Conservation (phyloP, 2,888 invertebrate species). For the Eristalis pertinax region DNA sequence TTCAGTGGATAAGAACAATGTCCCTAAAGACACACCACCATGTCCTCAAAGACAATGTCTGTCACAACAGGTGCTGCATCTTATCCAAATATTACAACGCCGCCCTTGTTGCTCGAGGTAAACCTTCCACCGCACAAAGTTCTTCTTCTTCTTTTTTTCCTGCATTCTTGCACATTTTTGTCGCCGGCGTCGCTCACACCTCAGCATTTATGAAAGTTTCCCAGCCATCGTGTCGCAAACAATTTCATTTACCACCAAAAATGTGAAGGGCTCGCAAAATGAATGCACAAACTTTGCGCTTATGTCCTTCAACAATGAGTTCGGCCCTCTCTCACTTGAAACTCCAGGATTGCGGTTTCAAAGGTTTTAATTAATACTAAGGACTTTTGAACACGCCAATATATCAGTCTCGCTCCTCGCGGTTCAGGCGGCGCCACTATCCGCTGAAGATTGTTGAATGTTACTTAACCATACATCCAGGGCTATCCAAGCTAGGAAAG, state of each 20-base stretch:
- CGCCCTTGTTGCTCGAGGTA: neutral
- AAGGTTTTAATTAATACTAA: constrained; percentile 65
- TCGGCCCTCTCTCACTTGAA: constrained; percentile 10
- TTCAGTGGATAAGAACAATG: no score
- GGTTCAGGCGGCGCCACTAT: constrained; percentile 17
- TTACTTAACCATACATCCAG: constrained; percentile 28
- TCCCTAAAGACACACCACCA: no score
- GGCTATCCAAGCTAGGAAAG: neutral
- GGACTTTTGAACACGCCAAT: constrained; percentile 57
- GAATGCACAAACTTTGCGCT: constrained; percentile 11
- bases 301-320: constrained; percentile 8
- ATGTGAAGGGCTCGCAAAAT: neutral
- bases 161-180: neutral
- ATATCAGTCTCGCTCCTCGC: constrained; percentile 47
- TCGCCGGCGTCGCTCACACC: neutral
- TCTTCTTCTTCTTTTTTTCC: neutral
- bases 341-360: constrained; percentile 40
- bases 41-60: neutral
- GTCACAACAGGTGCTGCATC: neutral
- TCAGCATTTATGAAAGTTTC: neutral
- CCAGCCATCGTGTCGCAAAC: neutral
- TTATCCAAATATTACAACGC: neutral
- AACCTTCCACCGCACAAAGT: neutral
- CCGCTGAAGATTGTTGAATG: constrained; percentile 57
- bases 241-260: neutral